These are phyloP conservation scores for Alces alces DNA, from an alignment of 2,113 vertebrate species.

Conservation along the genomic window DNA sequence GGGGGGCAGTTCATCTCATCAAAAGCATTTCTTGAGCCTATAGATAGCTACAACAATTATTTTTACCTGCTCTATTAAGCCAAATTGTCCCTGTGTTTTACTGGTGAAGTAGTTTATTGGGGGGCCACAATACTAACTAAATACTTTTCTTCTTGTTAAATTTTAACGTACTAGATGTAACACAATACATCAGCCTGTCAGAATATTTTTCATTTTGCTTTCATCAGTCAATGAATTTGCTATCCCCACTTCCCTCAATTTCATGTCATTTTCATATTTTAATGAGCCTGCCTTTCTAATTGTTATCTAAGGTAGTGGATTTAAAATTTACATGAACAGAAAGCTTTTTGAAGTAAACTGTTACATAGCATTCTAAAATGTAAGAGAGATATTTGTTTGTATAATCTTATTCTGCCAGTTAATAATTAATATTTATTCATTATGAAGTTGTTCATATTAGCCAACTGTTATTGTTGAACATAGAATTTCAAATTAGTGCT, in stretches of 20 bases:
- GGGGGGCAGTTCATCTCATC: neutral
- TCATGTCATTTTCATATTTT: neutral
- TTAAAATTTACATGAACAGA: conserved; percentile 1
- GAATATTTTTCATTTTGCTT: neutral
- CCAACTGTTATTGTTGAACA: conserved; percentile 42
- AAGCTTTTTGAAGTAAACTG: neutral
- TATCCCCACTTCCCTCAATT: neutral
- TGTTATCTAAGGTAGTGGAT: neutral
- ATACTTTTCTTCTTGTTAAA: neutral
- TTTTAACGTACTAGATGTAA: neutral
- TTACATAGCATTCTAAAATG: neutral
- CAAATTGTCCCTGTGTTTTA: neutral
- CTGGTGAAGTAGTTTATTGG: neutral
- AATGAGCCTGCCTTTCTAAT: neutral
- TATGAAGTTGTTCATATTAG: conserved; percentile 21
- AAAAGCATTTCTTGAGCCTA: neutral
- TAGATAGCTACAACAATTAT: neutral
- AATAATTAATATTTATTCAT: conserved; percentile 37
- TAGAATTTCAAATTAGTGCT: conserved; percentile 35
- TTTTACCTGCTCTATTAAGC: conserved; percentile 9
- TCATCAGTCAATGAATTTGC: neutral
- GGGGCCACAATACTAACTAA: neutral
- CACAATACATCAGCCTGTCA: neutral
- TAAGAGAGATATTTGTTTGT: neutral
- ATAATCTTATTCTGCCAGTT: conserved; percentile 25